These are phyloP conservation scores for Halcyon smyrnensis DNA, from an alignment of 2,797 vertebrate genomes.

Conservation along the genomic window DNA sequence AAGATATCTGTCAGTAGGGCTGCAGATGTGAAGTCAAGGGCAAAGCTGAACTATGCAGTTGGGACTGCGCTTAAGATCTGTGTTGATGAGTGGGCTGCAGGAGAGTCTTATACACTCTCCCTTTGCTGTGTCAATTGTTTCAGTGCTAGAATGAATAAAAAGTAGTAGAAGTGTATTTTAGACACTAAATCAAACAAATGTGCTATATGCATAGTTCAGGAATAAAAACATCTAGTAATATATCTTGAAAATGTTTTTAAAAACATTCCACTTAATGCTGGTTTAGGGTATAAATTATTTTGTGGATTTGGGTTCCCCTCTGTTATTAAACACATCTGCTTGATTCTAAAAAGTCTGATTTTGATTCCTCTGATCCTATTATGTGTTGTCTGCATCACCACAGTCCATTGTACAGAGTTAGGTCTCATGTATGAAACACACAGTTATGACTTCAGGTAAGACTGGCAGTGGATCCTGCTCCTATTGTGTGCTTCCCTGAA, in stretches of 20 bases:
- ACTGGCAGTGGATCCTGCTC: not conserved
- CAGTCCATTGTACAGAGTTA: not conserved
- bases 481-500: not conserved
- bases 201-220: not conserved
- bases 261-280: not conserved
- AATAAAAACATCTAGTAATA: conserved; percentile 44
- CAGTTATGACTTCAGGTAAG: not conserved
- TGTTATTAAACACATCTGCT: conserved; percentile 23
- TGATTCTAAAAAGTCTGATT: not conserved
- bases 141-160: conserved; percentile 14
- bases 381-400: not conserved
- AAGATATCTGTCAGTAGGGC: not conserved
- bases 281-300: conserved; percentile 21
- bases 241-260: conserved; percentile 33
- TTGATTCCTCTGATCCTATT: not conserved
- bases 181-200: conserved; percentile 49
- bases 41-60: not conserved
- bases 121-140: conserved; percentile 21
- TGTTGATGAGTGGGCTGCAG: not conserved
- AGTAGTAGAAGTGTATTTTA: conserved; percentile 49
- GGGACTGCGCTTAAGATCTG: not conserved
- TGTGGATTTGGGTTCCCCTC: not conserved
- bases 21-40: not conserved
- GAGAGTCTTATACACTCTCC: not conserved
- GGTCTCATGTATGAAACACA: not conserved